Evolutionary conservation across 2,888 invertebrate genomes (phyloP).

Genomic region (Hemistola chrysoprasaria): DNA sequence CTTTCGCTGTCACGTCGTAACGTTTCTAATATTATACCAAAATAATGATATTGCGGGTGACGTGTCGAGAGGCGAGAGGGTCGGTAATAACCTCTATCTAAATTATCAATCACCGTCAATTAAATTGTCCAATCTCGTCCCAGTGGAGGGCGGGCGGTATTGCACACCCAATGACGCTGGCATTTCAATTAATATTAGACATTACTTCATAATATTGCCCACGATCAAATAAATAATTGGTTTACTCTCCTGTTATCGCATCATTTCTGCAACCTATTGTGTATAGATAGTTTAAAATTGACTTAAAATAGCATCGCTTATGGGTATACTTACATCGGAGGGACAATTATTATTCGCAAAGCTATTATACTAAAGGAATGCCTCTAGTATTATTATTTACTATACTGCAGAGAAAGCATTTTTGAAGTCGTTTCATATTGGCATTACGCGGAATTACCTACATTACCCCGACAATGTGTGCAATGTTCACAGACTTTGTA

Average conservation of each 20-base stretch:
- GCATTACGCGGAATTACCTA: too few relatives aligned
- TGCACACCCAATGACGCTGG: slow-evolving; percentile 49
- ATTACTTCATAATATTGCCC: slow-evolving; percentile 38
- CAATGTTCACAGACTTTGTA: slow-evolving; percentile 12
- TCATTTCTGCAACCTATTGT: slow-evolving; percentile 4
- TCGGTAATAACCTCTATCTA: slow-evolving; percentile 52
- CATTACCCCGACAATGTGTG: neutral
- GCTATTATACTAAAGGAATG: neutral
- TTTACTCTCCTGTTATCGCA: slow-evolving; percentile 24
- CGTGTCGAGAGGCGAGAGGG: slow-evolving; percentile 32
- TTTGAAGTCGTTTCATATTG: too few relatives aligned
- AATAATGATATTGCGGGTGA: slow-evolving; percentile 30
- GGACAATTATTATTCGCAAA: too few relatives aligned
- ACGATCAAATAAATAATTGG: slow-evolving; percentile 39
- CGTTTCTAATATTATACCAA: too few relatives aligned
- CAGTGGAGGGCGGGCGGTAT: slow-evolving; percentile 29
- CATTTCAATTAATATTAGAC: slow-evolving; percentile 59
- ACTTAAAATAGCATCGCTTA: too few relatives aligned
- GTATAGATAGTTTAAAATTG: neutral
- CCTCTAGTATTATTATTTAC: too few relatives aligned
- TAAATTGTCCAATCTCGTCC: slow-evolving; percentile 56
- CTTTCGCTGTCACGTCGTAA: slow-evolving; percentile 3
- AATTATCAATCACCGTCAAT: slow-evolving; percentile 64
- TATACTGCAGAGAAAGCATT: too few relatives aligned
- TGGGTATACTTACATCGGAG: too few relatives aligned